These are phyloP conservation scores for Pseudois nayaur DNA, from an alignment of 2,113 vertebrate species.

Conservation along the genomic window DNA sequence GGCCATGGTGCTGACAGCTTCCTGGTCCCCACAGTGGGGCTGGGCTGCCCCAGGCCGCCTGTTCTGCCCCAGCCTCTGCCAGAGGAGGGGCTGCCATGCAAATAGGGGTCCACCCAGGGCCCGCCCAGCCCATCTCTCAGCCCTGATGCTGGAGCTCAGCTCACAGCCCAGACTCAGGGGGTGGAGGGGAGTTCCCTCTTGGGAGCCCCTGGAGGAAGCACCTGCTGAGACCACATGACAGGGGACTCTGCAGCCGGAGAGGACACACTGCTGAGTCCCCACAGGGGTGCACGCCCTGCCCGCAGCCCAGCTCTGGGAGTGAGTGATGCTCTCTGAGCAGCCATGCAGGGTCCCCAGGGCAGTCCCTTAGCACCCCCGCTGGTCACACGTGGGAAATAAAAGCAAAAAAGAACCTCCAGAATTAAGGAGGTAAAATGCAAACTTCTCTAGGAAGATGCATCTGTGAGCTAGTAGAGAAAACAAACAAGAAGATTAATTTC, in stretches of 20 bases:
- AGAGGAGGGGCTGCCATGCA: not conserved
- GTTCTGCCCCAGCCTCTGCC: too few species aligned
- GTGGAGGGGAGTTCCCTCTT: too few species aligned
- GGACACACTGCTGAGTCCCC: not conserved
- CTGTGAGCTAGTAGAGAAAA: not conserved
- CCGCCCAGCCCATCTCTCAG: not conserved
- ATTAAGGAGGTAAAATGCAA: not conserved
- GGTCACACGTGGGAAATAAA: not conserved
- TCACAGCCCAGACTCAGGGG: not conserved
- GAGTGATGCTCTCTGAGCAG: not conserved
- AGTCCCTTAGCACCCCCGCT: not conserved
- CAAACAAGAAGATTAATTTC: not conserved
- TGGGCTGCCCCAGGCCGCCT: too few species aligned
- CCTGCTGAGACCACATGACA: not conserved
- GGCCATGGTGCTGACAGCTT: too few species aligned
- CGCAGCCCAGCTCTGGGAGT: rapidly evolving
- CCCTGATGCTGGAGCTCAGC: not conserved
- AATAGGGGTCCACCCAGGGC: not conserved
- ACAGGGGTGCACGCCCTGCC: not conserved
- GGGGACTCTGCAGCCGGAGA: not conserved
- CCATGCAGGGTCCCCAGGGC: rapidly evolving
- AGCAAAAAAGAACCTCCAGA: not conserved
- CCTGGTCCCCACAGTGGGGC: not conserved
- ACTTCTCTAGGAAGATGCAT: not conserved
- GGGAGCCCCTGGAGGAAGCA: not conserved